Evolutionary conservation across 1,140 invertebrate species (phyloP), one percentile per base, ranked within the genome.

Genomic region (Trichonephila inaurata): DNA sequence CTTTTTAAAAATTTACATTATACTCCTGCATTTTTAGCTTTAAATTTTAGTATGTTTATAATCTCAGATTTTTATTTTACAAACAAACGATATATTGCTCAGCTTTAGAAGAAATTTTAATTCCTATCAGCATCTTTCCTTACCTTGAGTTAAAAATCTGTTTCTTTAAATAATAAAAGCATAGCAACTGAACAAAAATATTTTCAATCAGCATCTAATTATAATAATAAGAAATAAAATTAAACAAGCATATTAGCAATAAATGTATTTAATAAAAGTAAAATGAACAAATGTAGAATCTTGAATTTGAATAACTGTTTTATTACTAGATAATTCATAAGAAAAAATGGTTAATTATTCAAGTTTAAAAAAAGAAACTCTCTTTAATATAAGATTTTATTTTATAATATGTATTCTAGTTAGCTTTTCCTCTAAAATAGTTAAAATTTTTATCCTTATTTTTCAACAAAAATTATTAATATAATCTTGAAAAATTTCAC

Each of bases 161-260:
- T 60, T 85, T 85, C 40, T 85, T 60, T 58, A 85, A 58, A 12
- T 85, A 58, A 58, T 85, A 33, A 85, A 85, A 85, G 40, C 82
- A 64, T 87, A 87, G 18, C 28, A 77, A 72, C 16, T 44, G n/a
- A 61, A 72, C 88, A 72, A 72, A 51, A 72, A 77, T 61, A 77
- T 77, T 44, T 40, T 90, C 88, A 58, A 72, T 72, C 88, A 24
- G 88, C 69, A 90, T 60, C 51, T 91, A 61, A 58, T 61, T 62
- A 66, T 69, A 86, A 81, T 69, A 61, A 77, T 61, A 66, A 92
- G 10, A 91, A 92, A 33, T 44, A n/a, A 21, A 86, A 93, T 19
- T 66, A 40, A 87, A 93, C 51, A 66, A 85, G 51, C 51, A 83
- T 19, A 33, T 40, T 10, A 82, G 33, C 18, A 40, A 44, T 33